Evolutionary conservation across 2,888 invertebrate genomes (phyloP), one percentile per base, ranked within the genome.

Genomic region (Aphidoletes aphidimyza): DNA sequence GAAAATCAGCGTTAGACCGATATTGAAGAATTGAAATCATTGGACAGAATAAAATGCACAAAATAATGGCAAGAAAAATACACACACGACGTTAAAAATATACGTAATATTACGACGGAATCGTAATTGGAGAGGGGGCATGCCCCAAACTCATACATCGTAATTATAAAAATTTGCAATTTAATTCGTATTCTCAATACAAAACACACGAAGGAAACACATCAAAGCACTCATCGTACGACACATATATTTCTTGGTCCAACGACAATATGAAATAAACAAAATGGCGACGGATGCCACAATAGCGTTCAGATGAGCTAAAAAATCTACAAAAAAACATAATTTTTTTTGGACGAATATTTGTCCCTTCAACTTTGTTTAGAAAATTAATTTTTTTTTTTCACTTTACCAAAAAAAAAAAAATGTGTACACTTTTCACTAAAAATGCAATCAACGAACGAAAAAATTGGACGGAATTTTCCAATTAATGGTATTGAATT

Each of bases 231-330:
- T 14, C 26, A 69, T 34, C 26, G 69, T 14, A 69, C 69, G 69
- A 30, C 69, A 54, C 54, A 69, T n/a, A 69, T 69, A 54, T 54
- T 3, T 54, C n/a, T 14, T 14, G 69, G 14, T n/a, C 69, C 14
- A 54, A 69, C 69, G 69, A 69, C 69, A 30, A 14, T 69, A 69
- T 69, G 69, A 14, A 69, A 69, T 69, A 69, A 69, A 69, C 69
- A 69, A 69, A n/a, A 69, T 69, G 69, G 69, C 69, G 69, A 69
- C 69, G 69, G 34, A 69, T 69, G 69, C 69, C 69, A 69, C 69
- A 69, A 69, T 14, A 69, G 69, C 69, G 69, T 69, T 69, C 34
- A 14, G 69, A 69, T 30, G 30, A 69, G 69, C 34, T 14, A 30
- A 69, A 69, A 69, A 69, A 69, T 69, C 69, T 30, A 22, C 11